Evolutionary conservation across 2,888 invertebrate genomes (phyloP), one percentile per base, ranked within the genome.

Genomic region (Tyria jacobaeae): DNA sequence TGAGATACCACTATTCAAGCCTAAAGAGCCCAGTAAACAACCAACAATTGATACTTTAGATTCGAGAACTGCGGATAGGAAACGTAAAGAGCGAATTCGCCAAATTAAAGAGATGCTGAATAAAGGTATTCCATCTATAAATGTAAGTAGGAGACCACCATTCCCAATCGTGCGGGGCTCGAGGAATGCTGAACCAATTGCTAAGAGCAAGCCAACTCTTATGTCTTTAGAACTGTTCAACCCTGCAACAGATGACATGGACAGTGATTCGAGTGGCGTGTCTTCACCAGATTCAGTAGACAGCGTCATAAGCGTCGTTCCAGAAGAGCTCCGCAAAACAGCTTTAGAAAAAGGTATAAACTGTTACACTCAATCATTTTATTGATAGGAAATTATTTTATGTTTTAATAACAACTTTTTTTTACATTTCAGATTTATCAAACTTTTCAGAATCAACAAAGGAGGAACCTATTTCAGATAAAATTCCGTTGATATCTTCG

Each of bases 231-330:
- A 98, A 82, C 92, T 98, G 4, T 98, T 97, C 82, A 98, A 98
- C 89, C 98, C 98, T 1, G 98, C 97, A 81, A 97, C 97, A 7
- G 98, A 98, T 83, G 98, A 98, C 80, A 95, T 97, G 87, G 98
- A 98, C 84, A 98, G 97, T 80, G 98, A 98, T 84, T 97, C 97
- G 0, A 97, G 97, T 80, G 97, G 97, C 4, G 97, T 97, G 14
- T 97, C 97, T 0, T 97, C 98, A 0, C 97, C 98, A 2, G 97
- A 97, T 83, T 97, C 97, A 2, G 96, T 97, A 2, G 97, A 97
- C 76, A 97, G 97, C 81, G 97, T 98, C 1, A 97, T 97, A 72
- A 97, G 96, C 80, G 97, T 97, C 0, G 95, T 96, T 17, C 95
- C 95, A 12, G 96, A 96, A 47, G 96, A 96, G 73, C 88, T 95